A percentile compares a stretch with the other conserved stretches of the same genome.
Conservation (phyloP, 2,113 vertebrate genomes). For the Rousettus leschenaultii region DNA sequence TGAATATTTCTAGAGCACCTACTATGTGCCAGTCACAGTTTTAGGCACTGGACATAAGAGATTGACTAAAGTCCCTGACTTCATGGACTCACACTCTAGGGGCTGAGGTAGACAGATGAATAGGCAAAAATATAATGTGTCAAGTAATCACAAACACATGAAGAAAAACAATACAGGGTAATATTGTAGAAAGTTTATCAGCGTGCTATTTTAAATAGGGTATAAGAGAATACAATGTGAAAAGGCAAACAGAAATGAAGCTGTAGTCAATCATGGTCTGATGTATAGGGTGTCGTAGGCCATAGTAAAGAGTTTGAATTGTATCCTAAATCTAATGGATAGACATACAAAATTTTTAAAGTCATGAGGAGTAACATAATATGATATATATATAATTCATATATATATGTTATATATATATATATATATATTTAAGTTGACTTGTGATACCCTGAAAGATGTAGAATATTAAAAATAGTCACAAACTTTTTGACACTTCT, state of each 20-base stretch:
- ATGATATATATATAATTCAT: background rate
- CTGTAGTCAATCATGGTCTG: background rate
- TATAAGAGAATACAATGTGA: background rate
- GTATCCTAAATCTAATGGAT: background rate
- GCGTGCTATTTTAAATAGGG: background rate
- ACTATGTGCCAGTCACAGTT: background rate
- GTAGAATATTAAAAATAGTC: constrained; percentile 27
- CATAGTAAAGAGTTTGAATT: background rate
- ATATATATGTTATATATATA: too few relatives aligned
- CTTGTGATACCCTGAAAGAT: constrained; percentile 32
- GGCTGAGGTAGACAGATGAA: background rate
- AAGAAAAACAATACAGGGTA: background rate
- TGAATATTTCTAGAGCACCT: background rate
- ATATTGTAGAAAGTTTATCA: background rate
- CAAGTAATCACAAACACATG: background rate
- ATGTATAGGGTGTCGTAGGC: background rate
- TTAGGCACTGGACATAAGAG: background rate
- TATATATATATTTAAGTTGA: background rate
- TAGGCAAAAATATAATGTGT: background rate
- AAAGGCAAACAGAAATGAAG: background rate
- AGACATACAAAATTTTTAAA: background rate
- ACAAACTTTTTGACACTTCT: constrained; percentile 45
- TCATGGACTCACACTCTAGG: background rate
- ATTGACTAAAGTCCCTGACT: background rate
- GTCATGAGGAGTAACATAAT: background rate